These are phyloP conservation scores for Sicus ferrugineus DNA, from an alignment of 2,888 invertebrate genomes.

Conservation along the genomic window DNA sequence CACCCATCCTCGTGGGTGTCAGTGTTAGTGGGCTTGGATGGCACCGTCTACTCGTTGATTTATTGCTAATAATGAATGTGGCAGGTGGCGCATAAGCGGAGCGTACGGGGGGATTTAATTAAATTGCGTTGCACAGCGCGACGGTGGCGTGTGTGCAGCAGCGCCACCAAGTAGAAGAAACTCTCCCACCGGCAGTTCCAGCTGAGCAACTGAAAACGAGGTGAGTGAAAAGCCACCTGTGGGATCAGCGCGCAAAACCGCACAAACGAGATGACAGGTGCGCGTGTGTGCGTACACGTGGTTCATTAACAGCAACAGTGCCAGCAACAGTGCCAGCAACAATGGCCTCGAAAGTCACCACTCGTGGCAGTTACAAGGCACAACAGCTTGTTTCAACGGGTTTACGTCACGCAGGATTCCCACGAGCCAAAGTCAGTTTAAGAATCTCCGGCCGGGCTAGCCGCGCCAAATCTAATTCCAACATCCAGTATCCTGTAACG, in stretches of 20 bases:
- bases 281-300: neutral
- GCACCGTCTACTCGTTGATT: neutral
- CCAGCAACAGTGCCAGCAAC: neutral
- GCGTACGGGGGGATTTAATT: slow-evolving; percentile 18
- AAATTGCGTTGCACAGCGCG: neutral
- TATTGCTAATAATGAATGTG: slow-evolving; percentile 24
- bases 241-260: slow-evolving; percentile 7
- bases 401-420: too few relatives aligned
- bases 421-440: too few relatives aligned
- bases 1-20: neutral
- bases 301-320: too few relatives aligned
- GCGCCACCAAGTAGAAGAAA: too few relatives aligned
- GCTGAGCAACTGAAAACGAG: neutral
- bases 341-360: too few relatives aligned
- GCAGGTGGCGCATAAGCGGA: slow-evolving; percentile 6
- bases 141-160: neutral
- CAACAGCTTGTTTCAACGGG: too few relatives aligned
- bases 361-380: too few relatives aligned
- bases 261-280: neutral
- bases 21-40: neutral
- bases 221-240: slow-evolving; percentile 13
- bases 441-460: too few relatives aligned
- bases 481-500: too few relatives aligned
- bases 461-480: too few relatives aligned
- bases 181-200: too few relatives aligned